Percentiles rank a stretch among this genome's conserved stretches.
These are phyloP conservation scores for Meteorus cinctellus DNA, from an alignment of 2,888 invertebrate genomes.

Conservation along the genomic window DNA sequence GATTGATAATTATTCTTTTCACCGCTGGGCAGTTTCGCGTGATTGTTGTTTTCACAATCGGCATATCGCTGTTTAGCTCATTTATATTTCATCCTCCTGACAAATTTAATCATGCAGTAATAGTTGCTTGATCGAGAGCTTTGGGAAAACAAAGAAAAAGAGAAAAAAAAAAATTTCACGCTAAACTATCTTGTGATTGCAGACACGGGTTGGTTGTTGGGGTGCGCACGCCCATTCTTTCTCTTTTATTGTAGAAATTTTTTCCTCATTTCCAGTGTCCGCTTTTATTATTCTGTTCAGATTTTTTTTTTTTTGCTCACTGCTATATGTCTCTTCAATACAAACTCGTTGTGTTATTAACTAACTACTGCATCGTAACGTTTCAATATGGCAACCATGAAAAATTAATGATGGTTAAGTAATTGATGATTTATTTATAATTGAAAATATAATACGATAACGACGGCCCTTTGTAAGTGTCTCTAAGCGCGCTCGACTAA, in stretches of 20 bases:
- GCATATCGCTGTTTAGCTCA: background rate
- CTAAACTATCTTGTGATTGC: conserved; percentile 24
- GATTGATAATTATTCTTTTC: too few species aligned
- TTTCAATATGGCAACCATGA: background rate
- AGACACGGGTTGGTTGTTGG: conserved; percentile 16
- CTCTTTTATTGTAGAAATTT: conserved; percentile 13
- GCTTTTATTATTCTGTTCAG: background rate
- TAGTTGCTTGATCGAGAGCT: background rate
- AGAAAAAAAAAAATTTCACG: background rate
- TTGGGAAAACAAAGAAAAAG: background rate
- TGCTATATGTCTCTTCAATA: background rate
- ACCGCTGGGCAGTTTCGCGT: too few species aligned
- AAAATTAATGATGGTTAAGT: background rate
- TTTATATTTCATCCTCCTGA: background rate
- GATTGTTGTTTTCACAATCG: background rate
- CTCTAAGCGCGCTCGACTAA: too few species aligned
- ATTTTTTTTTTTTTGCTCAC: background rate
- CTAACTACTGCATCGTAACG: background rate
- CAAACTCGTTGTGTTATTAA: background rate
- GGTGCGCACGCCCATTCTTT: conserved; percentile 27
- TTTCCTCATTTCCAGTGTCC: background rate
- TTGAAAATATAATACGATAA: background rate
- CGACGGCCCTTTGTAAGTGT: background rate
- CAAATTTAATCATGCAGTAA: background rate
- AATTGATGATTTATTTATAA: conserved; percentile 1